phyloP scores from a whole-genome alignment of 2,888 invertebrate genomes.

The Torymus texanus region DNA sequence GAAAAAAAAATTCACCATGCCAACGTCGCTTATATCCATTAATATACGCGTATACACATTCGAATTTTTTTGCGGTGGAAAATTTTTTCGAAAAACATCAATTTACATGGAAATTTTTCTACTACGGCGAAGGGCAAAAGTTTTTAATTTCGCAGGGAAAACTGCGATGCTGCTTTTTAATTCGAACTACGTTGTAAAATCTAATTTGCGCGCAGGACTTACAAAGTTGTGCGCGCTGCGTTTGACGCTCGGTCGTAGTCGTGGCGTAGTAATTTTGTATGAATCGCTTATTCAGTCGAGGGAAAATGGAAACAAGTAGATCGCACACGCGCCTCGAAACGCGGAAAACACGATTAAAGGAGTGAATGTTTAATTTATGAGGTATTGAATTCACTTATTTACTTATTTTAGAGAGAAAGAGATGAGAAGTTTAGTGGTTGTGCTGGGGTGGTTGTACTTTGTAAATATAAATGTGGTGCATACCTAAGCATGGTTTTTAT shows the following conservation, averaged over 20 bases:
- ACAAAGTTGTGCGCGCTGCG: constrained; percentile 3
- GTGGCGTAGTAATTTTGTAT: constrained; percentile 17
- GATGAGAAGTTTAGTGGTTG: not conserved
- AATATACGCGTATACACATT: constrained; percentile 14
- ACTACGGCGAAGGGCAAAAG: not conserved
- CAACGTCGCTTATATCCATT: constrained; percentile 30
- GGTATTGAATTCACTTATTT: constrained; percentile 12
- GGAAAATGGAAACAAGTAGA: constrained; percentile 43
- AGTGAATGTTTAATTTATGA: constrained; percentile 36
- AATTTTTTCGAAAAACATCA: constrained; percentile 1
- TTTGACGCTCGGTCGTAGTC: not conserved
- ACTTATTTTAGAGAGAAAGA: not conserved
- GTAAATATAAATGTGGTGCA: no score
- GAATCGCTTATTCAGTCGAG: constrained; percentile 39
- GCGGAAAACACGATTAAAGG: constrained; percentile 32
- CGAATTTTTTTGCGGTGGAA: not conserved
- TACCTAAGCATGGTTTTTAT: no score
- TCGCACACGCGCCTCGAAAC: not conserved
- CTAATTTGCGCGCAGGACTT: constrained; percentile 42
- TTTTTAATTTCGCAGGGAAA: constrained; percentile 34
- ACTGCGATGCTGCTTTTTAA: constrained; percentile 28
- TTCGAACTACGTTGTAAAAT: constrained; percentile 45
- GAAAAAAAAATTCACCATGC: not conserved
- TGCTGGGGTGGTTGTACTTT: no score
- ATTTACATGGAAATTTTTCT: constrained; percentile 48